Evolutionary conservation across 2,113 vertebrate genomes (phyloP), one percentile per base, ranked within the genome.

Genomic region (Accipiter virgatus): DNA sequence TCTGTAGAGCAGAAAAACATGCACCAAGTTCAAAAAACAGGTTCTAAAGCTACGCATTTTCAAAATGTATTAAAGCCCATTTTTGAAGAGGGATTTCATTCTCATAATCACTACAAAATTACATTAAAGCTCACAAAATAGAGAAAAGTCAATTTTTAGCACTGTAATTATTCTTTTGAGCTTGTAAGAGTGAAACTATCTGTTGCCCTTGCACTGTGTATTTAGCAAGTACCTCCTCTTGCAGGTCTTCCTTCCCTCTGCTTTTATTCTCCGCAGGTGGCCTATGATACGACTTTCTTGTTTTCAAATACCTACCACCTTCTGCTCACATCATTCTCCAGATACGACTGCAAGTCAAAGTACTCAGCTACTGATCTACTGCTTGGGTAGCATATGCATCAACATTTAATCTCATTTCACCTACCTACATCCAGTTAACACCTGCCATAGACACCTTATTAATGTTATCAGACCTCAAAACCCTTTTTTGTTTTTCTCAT

Each of bases 161-260:
- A 58, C 22, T 93, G 34, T 29, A 94, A 85, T 90, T 77, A 81
- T n/a, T 91, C 38, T 82, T 96, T 86, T 80, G 81, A 86, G 63
- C 29, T 91, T 80, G 0, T 16, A 86, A 74, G 42, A 88, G 20
- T 47, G 32, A 81, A 93, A 40, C 36, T 65, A 55, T 52, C 45
- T 82, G 32, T 34, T 70, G 48, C 29, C 3, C 5, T 86, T 8
- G 16, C 22, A n/a, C 7, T 36, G 25, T 26, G 29, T 80, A 65
- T 43, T 75, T 47, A 82, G 47, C 23, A 67, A 83, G 5, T 18
- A 47, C 7, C 4, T 88, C 8, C 16, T 55, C 25, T 62, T 56
- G 20, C 4, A 73, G 27, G 23, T 56, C 14, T 66, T 81, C n/a
- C 36, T 62, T 36, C 26, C 19, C 34, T 75, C 19, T 68, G n/a